A percentile compares a stretch with the other conserved stretches of the same genome.
These are phyloP conservation scores for Oryzias curvinotus DNA, from an alignment of 2,113 vertebrate species.

Conservation along the genomic window DNA sequence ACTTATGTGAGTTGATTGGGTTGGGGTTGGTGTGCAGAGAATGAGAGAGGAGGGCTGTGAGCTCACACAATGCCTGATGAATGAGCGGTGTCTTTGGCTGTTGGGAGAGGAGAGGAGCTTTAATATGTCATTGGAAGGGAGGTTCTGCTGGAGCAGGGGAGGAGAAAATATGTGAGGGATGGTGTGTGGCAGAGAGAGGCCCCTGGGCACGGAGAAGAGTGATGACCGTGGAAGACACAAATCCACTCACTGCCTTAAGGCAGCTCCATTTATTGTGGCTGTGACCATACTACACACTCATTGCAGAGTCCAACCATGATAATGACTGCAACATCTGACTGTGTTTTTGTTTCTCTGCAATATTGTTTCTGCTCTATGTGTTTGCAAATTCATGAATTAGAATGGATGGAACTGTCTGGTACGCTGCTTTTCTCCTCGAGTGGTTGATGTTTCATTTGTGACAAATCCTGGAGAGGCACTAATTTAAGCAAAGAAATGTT, in stretches of 20 bases:
- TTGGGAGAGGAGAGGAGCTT: conserved; percentile 64
- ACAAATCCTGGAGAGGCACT: conserved; percentile 13
- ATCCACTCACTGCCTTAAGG: conserved; percentile 56
- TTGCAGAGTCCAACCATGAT: conserved; percentile 30
- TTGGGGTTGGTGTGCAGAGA: conserved; percentile 15
- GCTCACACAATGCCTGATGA: conserved; percentile 66
- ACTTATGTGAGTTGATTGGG: conserved; percentile 39
- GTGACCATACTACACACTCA: conserved; percentile 19
- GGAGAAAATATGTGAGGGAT: conserved; percentile 61
- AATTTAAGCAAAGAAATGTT: not conserved
- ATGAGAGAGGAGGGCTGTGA: conserved; percentile 17
- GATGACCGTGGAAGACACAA: conserved; percentile 61
- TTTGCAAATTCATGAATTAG: conserved; percentile 17
- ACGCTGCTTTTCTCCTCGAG: conserved; percentile 26
- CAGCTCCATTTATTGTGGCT: conserved; percentile 46
- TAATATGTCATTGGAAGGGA: conserved; percentile 67
- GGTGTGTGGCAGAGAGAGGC: conserved; percentile 62
- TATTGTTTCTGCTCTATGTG: conserved; percentile 3
- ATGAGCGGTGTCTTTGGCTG: conserved; percentile 63
- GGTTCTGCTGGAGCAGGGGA: conserved; percentile 43
- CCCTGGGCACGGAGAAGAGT: conserved; percentile 65
- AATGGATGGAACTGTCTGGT: conserved; percentile 1
- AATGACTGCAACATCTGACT: conserved; percentile 31
- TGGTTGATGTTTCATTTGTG: conserved; percentile 17
- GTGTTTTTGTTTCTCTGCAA: conserved; percentile 29